Conservation (phyloP, 1,140 invertebrate genomes). For the Tachypleus tridentatus region DNA sequence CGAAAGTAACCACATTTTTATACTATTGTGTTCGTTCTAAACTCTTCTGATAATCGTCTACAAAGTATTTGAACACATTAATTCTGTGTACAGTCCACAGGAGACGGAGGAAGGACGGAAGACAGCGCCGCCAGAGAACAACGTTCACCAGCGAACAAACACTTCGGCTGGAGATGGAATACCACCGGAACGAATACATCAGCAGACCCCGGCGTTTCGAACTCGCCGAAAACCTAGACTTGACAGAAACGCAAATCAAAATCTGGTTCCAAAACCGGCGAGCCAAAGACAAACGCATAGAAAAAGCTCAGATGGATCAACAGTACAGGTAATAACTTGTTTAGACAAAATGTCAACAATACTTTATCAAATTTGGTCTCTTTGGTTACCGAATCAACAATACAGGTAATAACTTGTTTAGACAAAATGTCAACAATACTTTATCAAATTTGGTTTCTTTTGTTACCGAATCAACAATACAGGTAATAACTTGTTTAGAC, state of each 20-base stretch:
- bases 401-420: too few relatives aligned
- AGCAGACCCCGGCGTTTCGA: slow-evolving; percentile 68
- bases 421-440: too few relatives aligned
- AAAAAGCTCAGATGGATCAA: slow-evolving; percentile 88
- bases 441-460: too few relatives aligned
- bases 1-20: too few relatives aligned
- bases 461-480: too few relatives aligned
- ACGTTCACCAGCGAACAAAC: slow-evolving; percentile 92
- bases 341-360: too few relatives aligned
- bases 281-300: slow-evolving; percentile 89
- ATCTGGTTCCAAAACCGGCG: slow-evolving; percentile 91
- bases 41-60: too few relatives aligned
- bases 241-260: slow-evolving; percentile 87
- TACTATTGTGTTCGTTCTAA: too few relatives aligned
- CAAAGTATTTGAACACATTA: too few relatives aligned
- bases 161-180: slow-evolving; percentile 72
- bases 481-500: too few relatives aligned
- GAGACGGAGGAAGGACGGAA: slow-evolving; percentile 65
- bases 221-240: slow-evolving; percentile 60
- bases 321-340: slow-evolving; percentile 60
- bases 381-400: too few relatives aligned
- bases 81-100: slow-evolving; percentile 54
- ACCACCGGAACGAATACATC: slow-evolving; percentile 61
- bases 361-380: too few relatives aligned
- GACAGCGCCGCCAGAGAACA: slow-evolving; percentile 75